Base-by-base conservation (phyloP, 1,140 invertebrate species). In the Euwallacea similis region DNA sequence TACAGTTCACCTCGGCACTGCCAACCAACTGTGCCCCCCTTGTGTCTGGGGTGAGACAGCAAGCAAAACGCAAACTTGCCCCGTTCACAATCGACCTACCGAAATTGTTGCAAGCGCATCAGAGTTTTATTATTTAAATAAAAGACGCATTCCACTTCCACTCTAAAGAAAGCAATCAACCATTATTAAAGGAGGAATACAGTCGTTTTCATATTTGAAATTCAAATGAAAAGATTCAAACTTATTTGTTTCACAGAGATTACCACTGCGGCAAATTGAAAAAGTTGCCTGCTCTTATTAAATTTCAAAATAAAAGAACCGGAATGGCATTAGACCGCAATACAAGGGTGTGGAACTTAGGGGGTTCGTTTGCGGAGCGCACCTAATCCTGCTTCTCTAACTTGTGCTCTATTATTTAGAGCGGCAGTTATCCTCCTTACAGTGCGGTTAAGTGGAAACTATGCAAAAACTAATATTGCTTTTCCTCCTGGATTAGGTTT, bases 251-350 rank as follows among this genome's bases (percentile, higher is more conserved):
- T 65, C 47, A 54, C 53, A 54, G 63, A 55, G 53, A 54, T 65
- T 55, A 54, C 63, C 63, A 42, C 15, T 21, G 47, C 9, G 46
- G 53, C 63, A 55, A 65, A 65, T 65, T 65, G 63, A 65, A 65
- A 65, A 65, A 65, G 47, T 65, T 65, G 47, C 53, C 15, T 9
- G 63, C 50, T 55, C 33, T 65, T 65, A 65, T 65, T 65, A 65
- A 65, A 55, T 65, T 65, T 65, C 47, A 55, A 65, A 65, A 65
- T 65, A 65, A 54, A 65, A 46, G 63, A 65, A 65, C 46, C 42
- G 41, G 43, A 15, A 7, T 7, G 42, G 47, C 63, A 65, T 65
- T 65, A 65, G 63, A 65, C 47, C 47, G 21, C 63, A 55, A 65
- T 65, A 65, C 63, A 50, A 50, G 46, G 46, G 46, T 50, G 46